phyloP scores from a whole-genome alignment of 2,113 vertebrate genomes.

The Dendrocopos noguchii region DNA sequence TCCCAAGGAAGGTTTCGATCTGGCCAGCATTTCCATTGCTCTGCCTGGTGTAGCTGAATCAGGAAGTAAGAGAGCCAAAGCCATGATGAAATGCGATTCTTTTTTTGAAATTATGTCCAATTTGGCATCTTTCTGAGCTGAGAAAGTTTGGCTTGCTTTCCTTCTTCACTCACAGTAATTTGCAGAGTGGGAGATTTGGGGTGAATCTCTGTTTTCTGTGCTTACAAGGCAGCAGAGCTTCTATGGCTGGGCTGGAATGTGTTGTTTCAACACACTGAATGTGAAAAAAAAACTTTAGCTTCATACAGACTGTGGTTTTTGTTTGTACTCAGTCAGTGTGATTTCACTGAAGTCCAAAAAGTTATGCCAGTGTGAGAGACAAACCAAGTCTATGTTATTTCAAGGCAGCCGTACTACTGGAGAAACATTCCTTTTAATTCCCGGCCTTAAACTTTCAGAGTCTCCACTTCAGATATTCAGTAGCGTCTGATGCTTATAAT shows the following conservation, averaged over 20 bases:
- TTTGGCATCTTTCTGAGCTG: conserved; percentile 21
- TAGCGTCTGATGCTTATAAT: neutral
- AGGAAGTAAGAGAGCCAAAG: neutral
- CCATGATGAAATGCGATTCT: neutral
- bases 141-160: neutral
- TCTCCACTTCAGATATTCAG: neutral
- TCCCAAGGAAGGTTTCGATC: conserved; percentile 8
- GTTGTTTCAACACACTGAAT: conserved; percentile 61
- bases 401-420: conserved; percentile 8
- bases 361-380: conserved; percentile 43
- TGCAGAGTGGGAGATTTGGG: conserved; percentile 8
- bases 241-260: conserved; percentile 41
- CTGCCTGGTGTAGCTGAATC: neutral
- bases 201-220: conserved; percentile 21
- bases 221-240: conserved; percentile 7
- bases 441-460: neutral
- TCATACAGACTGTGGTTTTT: conserved; percentile 35
- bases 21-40: conserved; percentile 7
- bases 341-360: conserved; percentile 50
- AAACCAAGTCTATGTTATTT: conserved; percentile 59
- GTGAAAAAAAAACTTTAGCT: conserved; percentile 29
- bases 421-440: conserved; percentile 21
- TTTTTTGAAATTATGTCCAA: neutral
- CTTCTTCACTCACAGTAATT: neutral
- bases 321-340: conserved; percentile 61